These are phyloP conservation scores for Grallaria varia DNA, from an alignment of 2,113 vertebrate genomes.

Conservation along the genomic window DNA sequence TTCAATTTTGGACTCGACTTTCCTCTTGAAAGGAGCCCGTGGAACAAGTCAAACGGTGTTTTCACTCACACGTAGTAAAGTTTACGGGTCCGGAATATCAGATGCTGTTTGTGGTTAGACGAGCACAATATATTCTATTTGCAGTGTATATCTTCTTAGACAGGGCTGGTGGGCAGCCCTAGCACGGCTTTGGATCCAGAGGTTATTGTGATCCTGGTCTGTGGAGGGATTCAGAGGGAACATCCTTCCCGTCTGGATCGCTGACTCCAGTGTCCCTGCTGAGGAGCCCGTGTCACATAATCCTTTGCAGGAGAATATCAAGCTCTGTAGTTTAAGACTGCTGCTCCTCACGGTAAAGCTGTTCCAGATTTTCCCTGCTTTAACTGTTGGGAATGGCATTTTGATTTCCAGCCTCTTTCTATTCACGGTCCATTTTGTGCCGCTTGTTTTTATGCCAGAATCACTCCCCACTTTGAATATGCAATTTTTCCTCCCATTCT, in stretches of 20 bases:
- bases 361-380: neutral
- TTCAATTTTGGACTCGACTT: too few relatives aligned
- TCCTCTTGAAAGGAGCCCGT: too few relatives aligned
- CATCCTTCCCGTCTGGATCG: neutral
- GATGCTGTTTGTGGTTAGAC: neutral
- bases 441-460: neutral
- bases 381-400: neutral
- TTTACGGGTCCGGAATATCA: too few relatives aligned
- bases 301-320: neutral
- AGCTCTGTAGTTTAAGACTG: neutral
- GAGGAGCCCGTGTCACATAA: neutral
- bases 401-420: neutral
- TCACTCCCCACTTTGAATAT: neutral
- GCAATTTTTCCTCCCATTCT: fast-evolving
- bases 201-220: neutral
- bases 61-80: too few relatives aligned
- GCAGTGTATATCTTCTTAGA: fast-evolving
- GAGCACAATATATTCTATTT: neutral
- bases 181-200: fast-evolving
- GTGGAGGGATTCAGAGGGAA: neutral
- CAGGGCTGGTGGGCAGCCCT: neutral
- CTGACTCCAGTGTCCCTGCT: neutral
- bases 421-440: neutral
- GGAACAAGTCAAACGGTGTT: too few relatives aligned
- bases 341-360: neutral